phyloP scores from a whole-genome alignment of 2,113 vertebrate genomes.

The Hystrix brachyura region DNA sequence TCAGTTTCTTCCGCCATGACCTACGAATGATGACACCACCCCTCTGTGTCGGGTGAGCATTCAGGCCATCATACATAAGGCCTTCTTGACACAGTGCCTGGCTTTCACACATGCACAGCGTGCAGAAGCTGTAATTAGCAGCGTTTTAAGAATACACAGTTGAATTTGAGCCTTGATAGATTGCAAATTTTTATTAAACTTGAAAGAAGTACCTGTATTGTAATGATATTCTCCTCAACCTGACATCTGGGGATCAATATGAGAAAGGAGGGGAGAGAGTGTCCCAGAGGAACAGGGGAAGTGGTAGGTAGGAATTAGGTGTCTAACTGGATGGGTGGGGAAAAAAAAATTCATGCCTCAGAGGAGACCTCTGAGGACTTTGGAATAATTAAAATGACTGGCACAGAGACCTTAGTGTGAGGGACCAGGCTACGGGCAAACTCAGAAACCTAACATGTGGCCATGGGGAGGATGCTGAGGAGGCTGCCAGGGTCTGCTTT shows the following conservation, averaged over 20 bases:
- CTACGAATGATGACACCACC: too few species aligned
- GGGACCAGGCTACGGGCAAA: not conserved
- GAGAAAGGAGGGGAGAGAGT: not conserved
- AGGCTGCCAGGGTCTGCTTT: not conserved
- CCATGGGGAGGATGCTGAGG: not conserved
- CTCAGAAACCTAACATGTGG: not conserved
- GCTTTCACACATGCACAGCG: too few species aligned
- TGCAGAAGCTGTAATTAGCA: not conserved
- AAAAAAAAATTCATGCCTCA: not conserved
- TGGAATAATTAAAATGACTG: not conserved
- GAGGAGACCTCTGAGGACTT: accelerated
- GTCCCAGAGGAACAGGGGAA: not conserved
- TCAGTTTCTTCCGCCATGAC: not conserved
- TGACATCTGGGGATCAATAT: not conserved
- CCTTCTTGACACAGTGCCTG: not conserved
- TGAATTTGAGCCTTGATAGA: not conserved
- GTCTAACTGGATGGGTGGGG: not conserved
- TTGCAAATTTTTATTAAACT: not conserved
- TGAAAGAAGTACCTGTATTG: not conserved
- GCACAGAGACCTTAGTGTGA: not conserved
- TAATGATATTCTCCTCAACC: not conserved
- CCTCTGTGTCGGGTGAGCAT: not conserved
- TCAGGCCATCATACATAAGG: accelerated
- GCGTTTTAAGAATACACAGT: not conserved
- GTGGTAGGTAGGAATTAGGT: not conserved